phyloP scores from a whole-genome alignment of 2,888 invertebrate species.

The Pinctada fucata region DNA sequence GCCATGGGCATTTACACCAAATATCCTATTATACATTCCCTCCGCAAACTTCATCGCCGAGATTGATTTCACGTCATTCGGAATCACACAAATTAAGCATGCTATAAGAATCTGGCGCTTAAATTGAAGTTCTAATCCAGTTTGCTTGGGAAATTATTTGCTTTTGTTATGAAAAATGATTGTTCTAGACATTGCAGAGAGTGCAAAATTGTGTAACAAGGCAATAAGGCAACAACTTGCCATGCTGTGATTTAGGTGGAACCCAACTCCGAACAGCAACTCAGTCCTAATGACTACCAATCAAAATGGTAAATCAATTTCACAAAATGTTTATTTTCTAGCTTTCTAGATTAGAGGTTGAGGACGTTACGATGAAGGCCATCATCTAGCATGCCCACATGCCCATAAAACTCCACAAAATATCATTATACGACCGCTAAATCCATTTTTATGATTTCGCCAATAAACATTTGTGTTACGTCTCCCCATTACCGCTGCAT shows the following conservation, averaged over 20 bases:
- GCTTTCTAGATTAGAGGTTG: too few relatives aligned
- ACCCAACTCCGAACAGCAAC: not conserved
- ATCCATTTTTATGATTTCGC: too few relatives aligned
- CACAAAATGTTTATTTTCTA: not conserved
- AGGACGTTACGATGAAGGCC: too few relatives aligned
- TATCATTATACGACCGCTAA: too few relatives aligned
- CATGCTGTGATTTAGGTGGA: not conserved
- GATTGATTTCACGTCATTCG: not conserved
- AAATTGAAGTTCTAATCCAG: not conserved
- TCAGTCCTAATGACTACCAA: not conserved
- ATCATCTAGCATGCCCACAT: too few relatives aligned
- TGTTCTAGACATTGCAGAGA: not conserved
- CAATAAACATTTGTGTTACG: too few relatives aligned
- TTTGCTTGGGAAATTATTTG: not conserved
- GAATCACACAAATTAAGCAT: constrained; percentile 1
- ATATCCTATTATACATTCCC: not conserved
- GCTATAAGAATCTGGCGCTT: not conserved
- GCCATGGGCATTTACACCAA: not conserved
- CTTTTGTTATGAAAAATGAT: not conserved
- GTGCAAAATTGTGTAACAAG: constrained; percentile 1
- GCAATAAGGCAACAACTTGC: not conserved
- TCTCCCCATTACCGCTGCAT: too few relatives aligned
- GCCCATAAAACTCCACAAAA: too few relatives aligned
- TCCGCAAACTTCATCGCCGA: not conserved
- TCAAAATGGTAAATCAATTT: not conserved